A percentile compares a stretch with the other conserved stretches of the same genome.
These are phyloP conservation scores for Protobothrops mucrosquamatus DNA, from an alignment of 2,113 vertebrate species.

Conservation along the genomic window DNA sequence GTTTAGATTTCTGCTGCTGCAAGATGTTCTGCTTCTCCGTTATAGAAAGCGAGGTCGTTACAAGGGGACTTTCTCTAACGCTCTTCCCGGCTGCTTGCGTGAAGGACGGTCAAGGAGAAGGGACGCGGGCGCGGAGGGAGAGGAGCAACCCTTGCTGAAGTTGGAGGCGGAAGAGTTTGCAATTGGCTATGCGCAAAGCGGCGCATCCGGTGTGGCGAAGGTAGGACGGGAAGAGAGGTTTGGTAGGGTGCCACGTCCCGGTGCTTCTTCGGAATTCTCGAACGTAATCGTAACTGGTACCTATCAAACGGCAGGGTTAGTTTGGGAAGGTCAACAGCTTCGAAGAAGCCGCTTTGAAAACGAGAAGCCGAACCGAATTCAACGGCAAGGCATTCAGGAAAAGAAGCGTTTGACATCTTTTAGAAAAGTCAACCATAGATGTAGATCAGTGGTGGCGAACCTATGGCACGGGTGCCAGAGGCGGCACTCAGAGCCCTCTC, in stretches of 20 bases:
- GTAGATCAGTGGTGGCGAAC: too few relatives aligned
- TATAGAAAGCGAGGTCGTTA: conserved; percentile 54
- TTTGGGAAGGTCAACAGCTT: neutral
- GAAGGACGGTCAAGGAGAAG: conserved; percentile 64
- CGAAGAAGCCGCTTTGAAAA: neutral
- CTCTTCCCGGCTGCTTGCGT: conserved; percentile 4
- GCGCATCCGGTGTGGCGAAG: conserved; percentile 89
- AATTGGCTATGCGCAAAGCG: conserved; percentile 91
- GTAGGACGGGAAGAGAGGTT: conserved; percentile 84
- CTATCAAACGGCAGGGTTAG: conserved; percentile 56
- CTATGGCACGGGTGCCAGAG: too few relatives aligned
- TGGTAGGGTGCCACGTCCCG: conserved; percentile 92
- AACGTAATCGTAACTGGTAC: conserved; percentile 93
- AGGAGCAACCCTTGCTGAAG: conserved; percentile 91
- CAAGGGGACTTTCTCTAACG: conserved; percentile 21
- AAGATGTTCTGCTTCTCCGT: conserved; percentile 62
- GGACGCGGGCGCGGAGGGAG: conserved; percentile 86
- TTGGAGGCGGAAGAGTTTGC: conserved; percentile 94
- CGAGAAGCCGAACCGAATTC: neutral
- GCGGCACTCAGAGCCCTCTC: too few relatives aligned
- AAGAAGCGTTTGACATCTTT: rapidly evolving
- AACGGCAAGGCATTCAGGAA: neutral
- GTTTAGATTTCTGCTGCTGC: conserved; percentile 63
- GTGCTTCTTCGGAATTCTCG: conserved; percentile 94
- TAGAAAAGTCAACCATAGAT: neutral